Base-by-base conservation (phyloP, 2,888 invertebrate species). In the Hecatera dysodea region DNA sequence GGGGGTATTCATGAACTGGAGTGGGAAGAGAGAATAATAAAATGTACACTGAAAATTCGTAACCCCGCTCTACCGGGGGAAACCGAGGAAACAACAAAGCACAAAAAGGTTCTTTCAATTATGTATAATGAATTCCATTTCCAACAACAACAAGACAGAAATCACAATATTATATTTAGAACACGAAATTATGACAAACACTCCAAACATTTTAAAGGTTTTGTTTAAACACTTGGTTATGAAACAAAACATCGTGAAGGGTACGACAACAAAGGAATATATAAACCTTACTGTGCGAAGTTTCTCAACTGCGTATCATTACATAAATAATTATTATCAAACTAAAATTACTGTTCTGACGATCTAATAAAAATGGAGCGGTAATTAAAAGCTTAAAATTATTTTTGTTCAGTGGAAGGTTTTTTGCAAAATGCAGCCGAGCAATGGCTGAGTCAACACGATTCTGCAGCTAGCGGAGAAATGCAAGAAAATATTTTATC, bases 401-500 rank as follows among this genome's bases (percentile, higher is more conserved):
- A 73, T 73, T 71, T 68, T 66, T 56, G 63, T 70, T 67, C 44
- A 67, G 42, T 36, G 27, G 55, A 63, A 73, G 61, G 52, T 72
- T 82, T 75, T 66, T 70, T 75, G 66, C 65, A 61, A 78, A 82
- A 80, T 80, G 75, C 65, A 78, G 17, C 46, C 29, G 59, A 56
- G 55, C 61, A 65, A 71, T 77, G 55, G 61, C 73, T 55, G 77
- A 81, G 63, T 81, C 81, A 69, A 78, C 76, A 72, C 69, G 68
- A 64, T 67, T 19, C 60, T 66, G 50, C 63, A 60, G 56, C 57
- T 50, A 39, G 50, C 77, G 75, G 77, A 81, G 84, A 84, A 86
- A 88, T 80, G 78, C 82, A 82, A 61, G 66, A 80, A 88, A 89
- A 89, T n/a, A n/a, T n/a, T 89, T 89, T 87, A 90, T 86, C 83